Percentiles rank a stretch among this genome's conserved stretches.
Conservation (phyloP, 2,888 invertebrate genomes). For the Salticus scenicus region DNA sequence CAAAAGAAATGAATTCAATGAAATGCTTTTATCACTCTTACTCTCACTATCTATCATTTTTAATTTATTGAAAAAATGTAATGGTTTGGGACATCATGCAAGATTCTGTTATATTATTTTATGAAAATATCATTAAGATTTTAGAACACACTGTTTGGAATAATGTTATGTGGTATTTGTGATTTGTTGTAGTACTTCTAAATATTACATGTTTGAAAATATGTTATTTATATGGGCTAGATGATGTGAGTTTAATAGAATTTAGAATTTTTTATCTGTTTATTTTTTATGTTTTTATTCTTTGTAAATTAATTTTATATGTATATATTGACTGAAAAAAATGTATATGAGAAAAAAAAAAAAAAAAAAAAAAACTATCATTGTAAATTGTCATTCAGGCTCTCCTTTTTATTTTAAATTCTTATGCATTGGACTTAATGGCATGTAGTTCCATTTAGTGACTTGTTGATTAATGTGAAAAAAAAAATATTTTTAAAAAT, state of each 20-base stretch:
- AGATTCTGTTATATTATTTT: neutral
- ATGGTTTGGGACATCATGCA: neutral
- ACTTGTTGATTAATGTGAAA: neutral
- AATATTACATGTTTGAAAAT: neutral
- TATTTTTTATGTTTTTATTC: neutral
- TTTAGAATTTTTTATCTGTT: neutral
- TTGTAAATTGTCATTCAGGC: neutral
- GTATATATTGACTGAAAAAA: constrained; percentile 9
- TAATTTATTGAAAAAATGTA: too few relatives aligned
- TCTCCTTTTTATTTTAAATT: neutral
- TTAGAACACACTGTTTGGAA: neutral
- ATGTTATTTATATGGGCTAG: neutral
- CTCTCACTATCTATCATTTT: too few relatives aligned
- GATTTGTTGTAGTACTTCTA: neutral
- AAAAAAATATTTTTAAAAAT: too few relatives aligned
- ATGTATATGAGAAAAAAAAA: neutral
- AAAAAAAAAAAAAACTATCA: too few relatives aligned
- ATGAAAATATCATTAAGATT: neutral
- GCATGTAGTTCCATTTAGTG: neutral
- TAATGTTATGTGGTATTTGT: too few relatives aligned
- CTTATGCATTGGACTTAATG: neutral
- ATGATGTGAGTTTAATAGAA: neutral
- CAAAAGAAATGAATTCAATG: too few relatives aligned
- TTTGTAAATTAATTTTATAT: neutral
- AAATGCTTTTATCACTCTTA: neutral